phyloP scores from a whole-genome alignment of 2,888 invertebrate species.

The Morpho deidamia region DNA sequence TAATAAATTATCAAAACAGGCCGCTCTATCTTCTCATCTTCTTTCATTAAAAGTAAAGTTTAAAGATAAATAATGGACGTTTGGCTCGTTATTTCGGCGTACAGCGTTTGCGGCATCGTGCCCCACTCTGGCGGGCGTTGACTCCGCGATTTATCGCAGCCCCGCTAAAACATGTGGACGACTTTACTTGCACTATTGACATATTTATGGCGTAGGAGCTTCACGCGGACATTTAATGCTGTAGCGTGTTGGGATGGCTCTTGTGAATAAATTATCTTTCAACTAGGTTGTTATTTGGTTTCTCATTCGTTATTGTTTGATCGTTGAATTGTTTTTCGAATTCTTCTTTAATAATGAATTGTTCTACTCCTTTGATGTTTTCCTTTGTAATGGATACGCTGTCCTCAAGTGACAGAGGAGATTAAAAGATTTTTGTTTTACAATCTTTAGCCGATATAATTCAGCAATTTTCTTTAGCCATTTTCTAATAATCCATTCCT shows the following conservation, averaged over 20 bases:
- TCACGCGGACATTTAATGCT: constrained; percentile 2
- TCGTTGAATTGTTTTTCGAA: constrained; percentile 1
- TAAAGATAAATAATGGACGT: constrained; percentile 9
- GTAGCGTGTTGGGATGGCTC: constrained; percentile 12
- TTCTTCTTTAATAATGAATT: not conserved
- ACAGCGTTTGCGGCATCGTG: constrained; percentile 13
- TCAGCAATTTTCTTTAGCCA: no score
- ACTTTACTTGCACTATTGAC: constrained; percentile 29
- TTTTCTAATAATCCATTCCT: no score
- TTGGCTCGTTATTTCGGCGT: constrained; percentile 15
- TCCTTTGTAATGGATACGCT: not conserved
- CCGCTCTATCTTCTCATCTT: not conserved
- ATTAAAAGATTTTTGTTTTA: no score
- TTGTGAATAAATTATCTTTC: constrained; percentile 19
- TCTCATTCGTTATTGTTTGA: constrained; percentile 12
- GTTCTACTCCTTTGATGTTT: not conserved
- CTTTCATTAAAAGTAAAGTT: constrained; percentile 1
- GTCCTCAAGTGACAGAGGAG: no score
- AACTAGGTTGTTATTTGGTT: constrained; percentile 13
- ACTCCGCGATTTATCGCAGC: constrained; percentile 27
- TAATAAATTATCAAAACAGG: not conserved
- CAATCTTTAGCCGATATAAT: no score
- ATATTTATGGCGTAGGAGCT: constrained; percentile 25
- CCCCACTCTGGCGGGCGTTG: constrained; percentile 29
- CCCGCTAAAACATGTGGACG: constrained; percentile 22